phyloP scores from a whole-genome alignment of 2,797 vertebrate genomes.

The Glossophaga mutica region DNA sequence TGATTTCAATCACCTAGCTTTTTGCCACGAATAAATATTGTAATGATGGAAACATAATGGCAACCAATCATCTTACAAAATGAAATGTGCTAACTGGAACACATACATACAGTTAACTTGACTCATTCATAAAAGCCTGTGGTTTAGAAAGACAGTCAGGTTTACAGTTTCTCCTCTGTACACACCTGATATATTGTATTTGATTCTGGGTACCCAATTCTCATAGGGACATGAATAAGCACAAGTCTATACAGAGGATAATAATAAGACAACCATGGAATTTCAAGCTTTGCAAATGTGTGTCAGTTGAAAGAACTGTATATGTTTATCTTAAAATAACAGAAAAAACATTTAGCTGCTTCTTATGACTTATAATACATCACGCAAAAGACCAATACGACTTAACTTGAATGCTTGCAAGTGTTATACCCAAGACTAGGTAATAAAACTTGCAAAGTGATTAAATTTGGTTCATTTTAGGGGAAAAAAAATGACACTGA shows the following conservation, averaged over 20 bases:
- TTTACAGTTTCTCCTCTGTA: not conserved
- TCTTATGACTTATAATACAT: not conserved
- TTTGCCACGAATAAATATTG: not conserved
- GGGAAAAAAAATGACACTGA: too few species aligned
- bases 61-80: not conserved
- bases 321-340: not conserved
- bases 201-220: not conserved
- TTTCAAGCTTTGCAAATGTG: not conserved
- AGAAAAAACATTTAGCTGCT: not conserved
- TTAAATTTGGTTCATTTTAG: not conserved
- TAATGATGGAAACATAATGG: not conserved
- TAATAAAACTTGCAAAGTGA: not conserved
- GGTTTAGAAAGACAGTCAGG: not conserved
- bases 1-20: not conserved
- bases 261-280: not conserved
- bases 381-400: not conserved
- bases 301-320: not conserved
- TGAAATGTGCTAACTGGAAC: not conserved
- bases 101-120: not conserved
- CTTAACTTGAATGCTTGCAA: not conserved
- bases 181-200: not conserved
- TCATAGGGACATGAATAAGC: not conserved
- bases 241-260: not conserved
- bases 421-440: not conserved
- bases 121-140: not conserved